Percentiles rank a stretch among this genome's conserved stretches.
Evolutionary conservation across 2,797 vertebrate genomes (phyloP).

Genomic region (Euphonia xanthogaster): DNA sequence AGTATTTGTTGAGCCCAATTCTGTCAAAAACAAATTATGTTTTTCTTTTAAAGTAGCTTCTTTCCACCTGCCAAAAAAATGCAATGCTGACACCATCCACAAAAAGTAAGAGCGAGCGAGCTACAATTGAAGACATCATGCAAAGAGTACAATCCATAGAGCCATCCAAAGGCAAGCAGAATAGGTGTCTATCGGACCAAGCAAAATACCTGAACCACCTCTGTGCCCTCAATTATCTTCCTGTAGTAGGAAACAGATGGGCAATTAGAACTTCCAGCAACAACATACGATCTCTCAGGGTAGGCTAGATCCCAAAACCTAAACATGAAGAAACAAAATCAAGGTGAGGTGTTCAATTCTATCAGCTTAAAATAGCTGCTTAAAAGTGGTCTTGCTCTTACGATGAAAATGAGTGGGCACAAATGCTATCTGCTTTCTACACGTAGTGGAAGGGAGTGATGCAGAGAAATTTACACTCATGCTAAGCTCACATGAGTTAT

Average conservation of each 20-base stretch:
- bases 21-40: not conserved
- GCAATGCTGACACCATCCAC: not conserved
- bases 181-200: not conserved
- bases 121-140: not conserved
- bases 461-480: not conserved
- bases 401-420: not conserved
- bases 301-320: slow-evolving; percentile 99
- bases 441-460: not conserved
- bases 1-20: not conserved
- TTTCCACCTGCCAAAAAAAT: not conserved
- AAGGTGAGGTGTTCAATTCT: not conserved
- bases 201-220: slow-evolving; percentile 89
- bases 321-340: not conserved
- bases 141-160: not conserved
- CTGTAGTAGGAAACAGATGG: slow-evolving; percentile 92
- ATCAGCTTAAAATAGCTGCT: not conserved
- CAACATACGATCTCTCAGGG: slow-evolving; percentile 94
- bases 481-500: not conserved
- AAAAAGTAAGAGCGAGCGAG: not conserved
- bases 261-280: slow-evolving; percentile 87
- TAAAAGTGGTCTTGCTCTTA: not conserved
- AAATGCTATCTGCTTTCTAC: not conserved
- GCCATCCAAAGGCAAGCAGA: not conserved
- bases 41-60: not conserved
- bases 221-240: slow-evolving; percentile 97